These are phyloP conservation scores for Sinotaia quadrata DNA, from an alignment of 2,888 invertebrate species.

Conservation along the genomic window DNA sequence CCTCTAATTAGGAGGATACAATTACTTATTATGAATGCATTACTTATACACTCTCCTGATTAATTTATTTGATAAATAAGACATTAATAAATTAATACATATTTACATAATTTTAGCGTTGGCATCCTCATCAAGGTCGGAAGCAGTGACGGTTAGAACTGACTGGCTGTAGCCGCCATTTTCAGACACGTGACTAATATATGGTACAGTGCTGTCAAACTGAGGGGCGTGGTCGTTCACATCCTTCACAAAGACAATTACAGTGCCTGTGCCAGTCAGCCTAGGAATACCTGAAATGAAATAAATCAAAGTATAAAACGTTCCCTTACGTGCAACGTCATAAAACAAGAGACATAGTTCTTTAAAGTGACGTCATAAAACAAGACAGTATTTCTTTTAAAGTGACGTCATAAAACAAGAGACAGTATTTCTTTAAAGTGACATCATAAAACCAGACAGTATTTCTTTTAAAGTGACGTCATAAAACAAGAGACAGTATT, in stretches of 20 bases:
- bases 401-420: too few species aligned
- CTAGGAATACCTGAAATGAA: conserved; percentile 88
- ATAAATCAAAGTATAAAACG: too few species aligned
- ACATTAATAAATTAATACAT: too few species aligned
- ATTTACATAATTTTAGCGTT: conserved; percentile 86
- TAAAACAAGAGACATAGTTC: neutral
- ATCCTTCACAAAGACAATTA: conserved; percentile 91
- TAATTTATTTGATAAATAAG: too few species aligned
- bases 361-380: neutral
- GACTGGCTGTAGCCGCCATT: conserved; percentile 43
- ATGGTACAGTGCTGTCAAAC: conserved; percentile 77
- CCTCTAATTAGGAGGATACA: too few species aligned
- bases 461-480: too few species aligned
- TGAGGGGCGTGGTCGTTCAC: conserved; percentile 94
- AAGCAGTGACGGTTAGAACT: conserved; percentile 55
- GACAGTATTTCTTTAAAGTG: too few species aligned
- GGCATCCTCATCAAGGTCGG: conserved; percentile 76
- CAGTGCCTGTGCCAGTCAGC: conserved; percentile 90
- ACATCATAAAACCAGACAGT: too few species aligned
- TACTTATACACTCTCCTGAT: too few species aligned
- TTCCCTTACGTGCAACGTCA: neutral
- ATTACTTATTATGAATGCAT: too few species aligned
- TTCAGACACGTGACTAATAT: conserved; percentile 55
- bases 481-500: too few species aligned
- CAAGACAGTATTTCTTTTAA: neutral